These are phyloP conservation scores for Trichogramma dendrolimi DNA, from an alignment of 2,888 invertebrate species.

Conservation along the genomic window DNA sequence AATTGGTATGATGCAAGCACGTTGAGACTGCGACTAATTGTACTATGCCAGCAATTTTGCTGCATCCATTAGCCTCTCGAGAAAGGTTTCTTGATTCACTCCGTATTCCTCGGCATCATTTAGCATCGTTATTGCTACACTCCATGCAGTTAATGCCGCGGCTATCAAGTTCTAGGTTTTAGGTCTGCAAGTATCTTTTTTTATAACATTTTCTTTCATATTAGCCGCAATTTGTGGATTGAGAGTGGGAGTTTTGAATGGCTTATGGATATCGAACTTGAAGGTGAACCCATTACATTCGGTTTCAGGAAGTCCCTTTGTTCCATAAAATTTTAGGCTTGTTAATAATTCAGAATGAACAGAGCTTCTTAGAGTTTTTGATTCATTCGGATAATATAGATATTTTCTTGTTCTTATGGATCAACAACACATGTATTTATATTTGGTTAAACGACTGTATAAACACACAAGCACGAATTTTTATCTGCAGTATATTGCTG, in stretches of 20 bases:
- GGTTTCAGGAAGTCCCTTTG: constrained; percentile 18
- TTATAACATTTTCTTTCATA: constrained; percentile 21
- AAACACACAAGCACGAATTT: no score
- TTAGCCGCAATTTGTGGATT: constrained; percentile 25
- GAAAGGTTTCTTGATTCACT: constrained; percentile 12
- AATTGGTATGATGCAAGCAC: constrained; percentile 12
- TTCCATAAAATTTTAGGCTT: constrained; percentile 15
- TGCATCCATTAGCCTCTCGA: constrained; percentile 14
- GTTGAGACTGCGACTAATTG: constrained; percentile 8
- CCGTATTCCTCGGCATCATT: constrained; percentile 15
- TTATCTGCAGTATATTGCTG: no score
- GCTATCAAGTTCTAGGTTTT: constrained; percentile 19
- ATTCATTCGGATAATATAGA: constrained; percentile 15
- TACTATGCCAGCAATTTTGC: constrained; percentile 8
- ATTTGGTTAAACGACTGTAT: no score
- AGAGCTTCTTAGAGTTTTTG: constrained; percentile 12
- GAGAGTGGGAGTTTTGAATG: constrained; percentile 22
- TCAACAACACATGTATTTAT: no score
- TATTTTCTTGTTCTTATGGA: no score
- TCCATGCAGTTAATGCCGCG: constrained; percentile 20
- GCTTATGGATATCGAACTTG: constrained; percentile 18
- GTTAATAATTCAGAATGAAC: constrained; percentile 14
- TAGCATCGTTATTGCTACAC: constrained; percentile 16
- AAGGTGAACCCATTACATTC: constrained; percentile 10
- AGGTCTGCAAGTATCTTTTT: constrained; percentile 20